Base-by-base conservation (phyloP, 2,113 vertebrate genomes). In the Syngnathus scovelli region DNA sequence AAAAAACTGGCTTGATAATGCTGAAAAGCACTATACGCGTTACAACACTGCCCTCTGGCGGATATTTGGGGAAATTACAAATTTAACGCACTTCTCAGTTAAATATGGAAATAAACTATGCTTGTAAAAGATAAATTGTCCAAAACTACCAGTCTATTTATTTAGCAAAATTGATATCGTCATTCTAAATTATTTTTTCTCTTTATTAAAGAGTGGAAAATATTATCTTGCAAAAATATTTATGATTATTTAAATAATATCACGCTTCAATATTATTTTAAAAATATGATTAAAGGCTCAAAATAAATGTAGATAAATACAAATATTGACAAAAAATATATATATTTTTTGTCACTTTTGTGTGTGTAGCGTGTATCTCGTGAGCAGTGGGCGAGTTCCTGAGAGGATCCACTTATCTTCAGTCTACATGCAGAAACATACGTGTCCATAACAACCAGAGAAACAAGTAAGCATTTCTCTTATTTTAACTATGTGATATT, bases 11-110 rank as follows among this genome's bases (percentile, higher is more conserved):
- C 19, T 33, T 6, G 27, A 58, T 58, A 36, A 16, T 36, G 13
- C 7, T 16, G 33, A 37, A 33, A 33, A 33, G 27, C 27, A 33
- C 27, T 33, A 64, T 39, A 1, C 6, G 23, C 7, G 7, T 21
- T 7, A 54, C 77, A 69, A 83, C 41, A 55, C 68, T 71, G 83
- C 80, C 82, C 61, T 54, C 82, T 3, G 66, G 80, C 85, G 87
- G 75, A 72, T 0, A 46, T 0, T 0, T 0, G 67, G 11, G 18
- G 13, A 15, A 75, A 72, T 12, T 64, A 46, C 58, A 9, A 56
- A 9, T n/a, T 18, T 12, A 18, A 7, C 13, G 27, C 27, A 33
- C 27, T 33, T 8, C 1, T 2, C 21, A 23, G 49, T 21, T 21
- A 21, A 21, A 21, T 21, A n/a, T 8, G 16, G 9, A 2, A 4